Conservation (phyloP, 2,113 vertebrate species). For the Phyllostomus discolor region DNA sequence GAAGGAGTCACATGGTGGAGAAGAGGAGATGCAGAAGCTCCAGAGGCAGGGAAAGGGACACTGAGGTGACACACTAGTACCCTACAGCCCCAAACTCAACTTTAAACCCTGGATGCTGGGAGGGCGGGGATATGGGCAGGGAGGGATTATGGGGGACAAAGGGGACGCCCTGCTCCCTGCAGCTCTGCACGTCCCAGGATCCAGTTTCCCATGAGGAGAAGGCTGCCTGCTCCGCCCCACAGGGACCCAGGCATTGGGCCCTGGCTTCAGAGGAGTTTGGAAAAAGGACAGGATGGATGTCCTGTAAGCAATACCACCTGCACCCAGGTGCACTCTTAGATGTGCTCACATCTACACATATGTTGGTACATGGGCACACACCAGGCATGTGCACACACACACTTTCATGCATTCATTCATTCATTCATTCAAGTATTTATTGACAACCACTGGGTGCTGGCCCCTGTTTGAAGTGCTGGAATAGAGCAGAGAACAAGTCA, state of each 20-base stretch:
- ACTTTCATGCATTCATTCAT: fast-evolving
- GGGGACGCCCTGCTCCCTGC: conserved; percentile 58
- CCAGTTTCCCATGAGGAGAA: conserved; percentile 56
- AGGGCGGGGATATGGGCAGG: conserved; percentile 4
- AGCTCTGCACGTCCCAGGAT: conserved; percentile 59
- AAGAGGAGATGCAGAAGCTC: background rate
- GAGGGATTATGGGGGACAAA: conserved; percentile 68
- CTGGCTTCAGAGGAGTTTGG: conserved; percentile 29
- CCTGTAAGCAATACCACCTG: background rate
- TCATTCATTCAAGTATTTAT: background rate
- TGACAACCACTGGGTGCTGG: background rate
- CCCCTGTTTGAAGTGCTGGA: background rate
- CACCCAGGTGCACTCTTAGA: background rate
- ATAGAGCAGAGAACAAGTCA: background rate
- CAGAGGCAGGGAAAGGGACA: background rate
- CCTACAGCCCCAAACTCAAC: background rate
- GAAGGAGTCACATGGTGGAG: background rate
- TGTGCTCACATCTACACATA: background rate
- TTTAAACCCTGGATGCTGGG: background rate
- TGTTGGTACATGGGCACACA: background rate
- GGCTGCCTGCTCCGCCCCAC: conserved; percentile 51
- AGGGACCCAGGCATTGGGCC: background rate
- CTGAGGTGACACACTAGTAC: background rate
- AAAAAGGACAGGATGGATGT: background rate
- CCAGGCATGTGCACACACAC: too few species aligned